Conservation (phyloP, 1,140 invertebrate species). For the Ylistrum balloti region DNA sequence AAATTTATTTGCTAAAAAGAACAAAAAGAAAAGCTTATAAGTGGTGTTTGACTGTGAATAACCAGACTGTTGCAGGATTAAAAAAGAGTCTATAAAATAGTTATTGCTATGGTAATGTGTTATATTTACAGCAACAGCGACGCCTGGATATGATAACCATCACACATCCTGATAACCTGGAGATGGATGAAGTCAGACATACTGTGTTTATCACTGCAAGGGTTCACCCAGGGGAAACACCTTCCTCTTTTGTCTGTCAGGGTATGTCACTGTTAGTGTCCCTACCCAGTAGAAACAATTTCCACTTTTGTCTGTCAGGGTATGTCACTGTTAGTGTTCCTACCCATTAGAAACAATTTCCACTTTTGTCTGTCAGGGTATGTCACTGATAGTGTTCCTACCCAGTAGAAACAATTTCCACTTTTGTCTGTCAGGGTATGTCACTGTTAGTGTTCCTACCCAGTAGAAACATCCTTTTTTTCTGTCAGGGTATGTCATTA, state of each 20-base stretch:
- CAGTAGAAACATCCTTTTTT: background rate
- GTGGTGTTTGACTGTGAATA: too few relatives aligned
- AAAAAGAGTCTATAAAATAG: too few relatives aligned
- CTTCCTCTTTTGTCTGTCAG: constrained; percentile 83
- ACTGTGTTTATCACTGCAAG: constrained; percentile 89
- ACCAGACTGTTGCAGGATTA: too few relatives aligned
- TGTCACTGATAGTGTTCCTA: constrained; percentile 82
- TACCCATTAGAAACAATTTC: constrained; percentile 92
- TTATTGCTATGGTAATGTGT: too few relatives aligned
- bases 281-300: constrained; percentile 91
- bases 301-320: constrained; percentile 83
- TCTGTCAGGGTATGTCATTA: background rate
- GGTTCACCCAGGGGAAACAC: constrained; percentile 94
- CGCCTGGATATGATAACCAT: constrained; percentile 94
- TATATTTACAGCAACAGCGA: constrained; percentile 92
- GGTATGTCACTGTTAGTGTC: constrained; percentile 69
- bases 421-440: constrained; percentile 83
- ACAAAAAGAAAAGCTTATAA: too few relatives aligned
- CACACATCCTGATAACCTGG: constrained; percentile 86
- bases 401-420: constrained; percentile 89
- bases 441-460: background rate
- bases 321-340: constrained; percentile 53
- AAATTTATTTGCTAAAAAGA: too few relatives aligned
- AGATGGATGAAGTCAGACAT: constrained; percentile 84
- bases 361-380: constrained; percentile 83